Evolutionary conservation across 2,113 vertebrate species (phyloP).

Genomic region (Oplegnathus fasciatus): DNA sequence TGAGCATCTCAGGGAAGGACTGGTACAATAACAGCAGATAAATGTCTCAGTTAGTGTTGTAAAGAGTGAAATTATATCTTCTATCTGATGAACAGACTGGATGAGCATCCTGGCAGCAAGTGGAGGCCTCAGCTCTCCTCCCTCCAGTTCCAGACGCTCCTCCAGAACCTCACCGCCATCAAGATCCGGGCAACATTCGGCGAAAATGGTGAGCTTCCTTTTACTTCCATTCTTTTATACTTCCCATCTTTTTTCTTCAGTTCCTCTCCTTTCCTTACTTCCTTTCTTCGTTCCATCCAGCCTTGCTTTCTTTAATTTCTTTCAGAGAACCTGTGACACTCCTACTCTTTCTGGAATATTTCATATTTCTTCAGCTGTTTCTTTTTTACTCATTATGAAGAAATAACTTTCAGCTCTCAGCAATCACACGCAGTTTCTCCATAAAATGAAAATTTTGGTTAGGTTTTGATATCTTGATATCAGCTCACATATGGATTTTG

Average conservation of each 20-base stretch:
- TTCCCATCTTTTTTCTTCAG: neutral
- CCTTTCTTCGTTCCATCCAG: neutral
- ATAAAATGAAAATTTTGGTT: no score
- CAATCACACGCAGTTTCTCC: no score
- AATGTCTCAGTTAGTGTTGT: neutral
- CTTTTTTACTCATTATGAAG: neutral
- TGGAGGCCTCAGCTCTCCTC: constrained; percentile 91
- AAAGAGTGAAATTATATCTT: neutral
- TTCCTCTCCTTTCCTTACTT: neutral
- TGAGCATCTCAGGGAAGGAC: no score
- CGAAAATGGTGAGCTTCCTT: constrained; percentile 86
- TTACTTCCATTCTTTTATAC: neutral
- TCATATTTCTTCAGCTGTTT: neutral
- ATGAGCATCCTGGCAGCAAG: constrained; percentile 85
- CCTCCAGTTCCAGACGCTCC: constrained; percentile 88
- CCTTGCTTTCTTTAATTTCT: no score
- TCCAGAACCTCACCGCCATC: constrained; percentile 92
- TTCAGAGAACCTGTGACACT: neutral
- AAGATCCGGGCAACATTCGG: constrained; percentile 92
- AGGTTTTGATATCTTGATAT: no score
- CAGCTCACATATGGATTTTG: no score
- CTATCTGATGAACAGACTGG: constrained; percentile 83
- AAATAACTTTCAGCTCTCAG: neutral
- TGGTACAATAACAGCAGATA: neutral
- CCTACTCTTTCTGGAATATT: neutral